Conservation (phyloP, 2,888 invertebrate species). For the Xanthostigma xanthostigma region DNA sequence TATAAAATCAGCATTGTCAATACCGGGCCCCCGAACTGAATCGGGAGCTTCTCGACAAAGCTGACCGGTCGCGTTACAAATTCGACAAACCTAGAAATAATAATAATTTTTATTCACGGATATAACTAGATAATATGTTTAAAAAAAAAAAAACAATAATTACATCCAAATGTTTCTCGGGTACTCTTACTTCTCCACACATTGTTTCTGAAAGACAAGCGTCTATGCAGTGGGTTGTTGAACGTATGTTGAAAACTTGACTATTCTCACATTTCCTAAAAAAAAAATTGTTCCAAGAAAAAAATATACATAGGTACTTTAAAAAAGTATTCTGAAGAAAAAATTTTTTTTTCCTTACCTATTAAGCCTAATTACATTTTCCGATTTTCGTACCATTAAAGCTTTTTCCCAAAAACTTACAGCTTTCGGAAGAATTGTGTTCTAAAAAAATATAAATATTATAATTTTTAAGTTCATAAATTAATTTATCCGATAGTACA, state of each 20-base stretch:
- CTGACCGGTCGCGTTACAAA: conserved; percentile 75
- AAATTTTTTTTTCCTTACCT: conserved; percentile 40
- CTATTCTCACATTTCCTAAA: conserved; percentile 76
- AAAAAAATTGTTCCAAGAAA: conserved; percentile 11
- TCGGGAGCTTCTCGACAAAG: conserved; percentile 48
- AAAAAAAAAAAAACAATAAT: conserved; percentile 23
- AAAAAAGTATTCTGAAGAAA: too few relatives aligned
- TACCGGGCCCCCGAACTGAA: conserved; percentile 47
- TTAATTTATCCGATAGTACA: background rate
- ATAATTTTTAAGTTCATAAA: conserved; percentile 4
- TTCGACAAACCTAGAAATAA: conserved; percentile 57
- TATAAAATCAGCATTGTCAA: conserved; percentile 80
- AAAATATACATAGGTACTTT: too few relatives aligned
- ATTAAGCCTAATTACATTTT: conserved; percentile 72
- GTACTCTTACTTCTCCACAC: conserved; percentile 93
- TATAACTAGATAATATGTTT: background rate
- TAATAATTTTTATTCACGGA: background rate
- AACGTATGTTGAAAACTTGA: conserved; percentile 73
- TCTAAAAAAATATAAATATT: conserved; percentile 36
- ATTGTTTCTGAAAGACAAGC: conserved; percentile 69
- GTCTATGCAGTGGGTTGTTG: conserved; percentile 76
- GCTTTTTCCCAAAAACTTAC: conserved; percentile 90
- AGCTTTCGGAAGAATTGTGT: conserved; percentile 79
- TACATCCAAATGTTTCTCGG: conserved; percentile 85
- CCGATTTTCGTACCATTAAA: conserved; percentile 74